Conservation (phyloP, 37 sponge, comb jelly and placozoan genomes). For the Ephydatia muelleri region DNA sequence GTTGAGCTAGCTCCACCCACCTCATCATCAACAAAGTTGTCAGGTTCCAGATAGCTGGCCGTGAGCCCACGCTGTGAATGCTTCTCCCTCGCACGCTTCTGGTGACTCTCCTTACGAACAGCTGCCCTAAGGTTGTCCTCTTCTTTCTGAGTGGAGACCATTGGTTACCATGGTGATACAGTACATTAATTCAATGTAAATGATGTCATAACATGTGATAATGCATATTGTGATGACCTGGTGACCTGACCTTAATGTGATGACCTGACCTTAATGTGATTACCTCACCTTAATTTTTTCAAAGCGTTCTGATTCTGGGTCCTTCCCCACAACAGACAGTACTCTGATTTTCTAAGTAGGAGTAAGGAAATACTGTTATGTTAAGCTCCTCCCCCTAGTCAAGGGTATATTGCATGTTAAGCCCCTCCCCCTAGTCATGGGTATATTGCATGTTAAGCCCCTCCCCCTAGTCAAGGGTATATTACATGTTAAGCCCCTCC, state of each 20-base stretch:
- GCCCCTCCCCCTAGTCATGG: too few relatives aligned
- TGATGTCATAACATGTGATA: too few relatives aligned
- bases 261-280: too few relatives aligned
- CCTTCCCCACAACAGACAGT: constrained; percentile 88
- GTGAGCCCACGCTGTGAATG: constrained; percentile 34
- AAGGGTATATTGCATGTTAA: too few relatives aligned
- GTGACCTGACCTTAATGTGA: too few relatives aligned
- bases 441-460: too few relatives aligned
- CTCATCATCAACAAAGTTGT: constrained; percentile 32
- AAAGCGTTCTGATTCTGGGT: constrained; percentile 82
- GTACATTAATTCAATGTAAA: background rate
- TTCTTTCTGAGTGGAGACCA: too few relatives aligned
- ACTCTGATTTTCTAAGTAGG: constrained; percentile 83
- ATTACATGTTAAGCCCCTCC: too few relatives aligned
- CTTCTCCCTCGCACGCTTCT: constrained; percentile 74
- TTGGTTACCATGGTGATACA: background rate
- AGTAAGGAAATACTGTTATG: background rate
- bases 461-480: too few relatives aligned
- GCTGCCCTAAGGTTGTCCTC: constrained; percentile 76
- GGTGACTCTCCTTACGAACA: constrained; percentile 71
- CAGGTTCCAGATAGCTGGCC: constrained; percentile 79
- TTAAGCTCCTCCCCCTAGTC: too few relatives aligned
- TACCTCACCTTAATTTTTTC: constrained; percentile 79
- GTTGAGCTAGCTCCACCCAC: constrained; percentile 10
- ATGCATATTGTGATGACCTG: too few relatives aligned